A percentile compares a stretch with the other conserved stretches of the same genome.
phyloP scores from a whole-genome alignment of 2,113 vertebrate species.

The Meles meles region DNA sequence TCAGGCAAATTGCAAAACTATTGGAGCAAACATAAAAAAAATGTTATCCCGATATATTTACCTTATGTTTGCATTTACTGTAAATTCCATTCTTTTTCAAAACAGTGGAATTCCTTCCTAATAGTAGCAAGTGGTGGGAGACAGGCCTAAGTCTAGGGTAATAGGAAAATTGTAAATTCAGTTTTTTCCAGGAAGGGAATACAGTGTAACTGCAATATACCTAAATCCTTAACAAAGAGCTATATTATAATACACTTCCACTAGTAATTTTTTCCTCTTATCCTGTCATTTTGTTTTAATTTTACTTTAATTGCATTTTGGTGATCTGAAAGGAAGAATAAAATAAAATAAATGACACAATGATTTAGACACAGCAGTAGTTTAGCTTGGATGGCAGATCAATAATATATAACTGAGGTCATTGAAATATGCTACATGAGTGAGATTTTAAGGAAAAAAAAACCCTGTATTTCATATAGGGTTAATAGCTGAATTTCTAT shows the following conservation, averaged over 20 bases:
- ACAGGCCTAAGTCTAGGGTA: neutral
- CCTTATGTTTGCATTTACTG: neutral
- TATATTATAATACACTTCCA: neutral
- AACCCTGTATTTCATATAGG: neutral
- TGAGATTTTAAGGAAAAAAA: neutral
- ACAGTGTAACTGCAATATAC: neutral
- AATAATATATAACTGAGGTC: neutral
- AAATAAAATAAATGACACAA: slow-evolving; percentile 48
- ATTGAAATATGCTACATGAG: neutral
- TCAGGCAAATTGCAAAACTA: neutral
- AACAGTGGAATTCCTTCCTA: neutral
- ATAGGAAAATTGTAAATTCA: slow-evolving; percentile 14
- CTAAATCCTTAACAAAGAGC: neutral
- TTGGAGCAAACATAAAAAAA: neutral
- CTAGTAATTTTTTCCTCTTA: slow-evolving; percentile 15
- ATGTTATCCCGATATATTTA: neutral
- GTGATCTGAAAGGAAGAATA: slow-evolving; percentile 11
- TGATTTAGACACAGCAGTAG: neutral
- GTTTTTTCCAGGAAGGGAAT: neutral
- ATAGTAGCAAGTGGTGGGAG: neutral
- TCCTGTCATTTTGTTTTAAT: slow-evolving; percentile 32
- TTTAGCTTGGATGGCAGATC: neutral
- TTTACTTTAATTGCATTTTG: slow-evolving; percentile 46
- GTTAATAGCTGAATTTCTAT: neutral
- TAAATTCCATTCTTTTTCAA: neutral